These are phyloP conservation scores for Dasyprocta punctata DNA, from an alignment of 2,113 vertebrate genomes.

Conservation along the genomic window DNA sequence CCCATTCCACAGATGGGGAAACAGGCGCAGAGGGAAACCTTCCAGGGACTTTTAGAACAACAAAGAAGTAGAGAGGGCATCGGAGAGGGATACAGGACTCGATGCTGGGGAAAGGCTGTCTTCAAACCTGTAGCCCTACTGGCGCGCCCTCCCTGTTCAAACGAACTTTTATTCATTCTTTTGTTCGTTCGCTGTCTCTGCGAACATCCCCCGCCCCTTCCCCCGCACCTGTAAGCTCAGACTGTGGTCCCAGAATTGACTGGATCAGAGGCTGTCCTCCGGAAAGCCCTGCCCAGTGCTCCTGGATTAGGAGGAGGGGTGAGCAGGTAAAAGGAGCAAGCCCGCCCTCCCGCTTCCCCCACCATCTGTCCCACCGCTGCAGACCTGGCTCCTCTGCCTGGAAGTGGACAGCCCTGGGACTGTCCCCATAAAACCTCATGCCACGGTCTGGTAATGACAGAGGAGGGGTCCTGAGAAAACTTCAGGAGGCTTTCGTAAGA, in stretches of 20 bases:
- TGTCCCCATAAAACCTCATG: neutral
- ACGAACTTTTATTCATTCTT: neutral
- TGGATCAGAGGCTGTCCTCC: neutral
- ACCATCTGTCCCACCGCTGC: neutral
- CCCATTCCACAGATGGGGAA: neutral
- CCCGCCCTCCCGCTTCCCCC: rapidly evolving
- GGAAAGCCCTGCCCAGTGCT: neutral
- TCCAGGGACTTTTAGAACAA: neutral
- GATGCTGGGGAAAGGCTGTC: neutral
- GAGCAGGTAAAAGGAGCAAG: neutral
- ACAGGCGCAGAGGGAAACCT: neutral
- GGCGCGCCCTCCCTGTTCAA: neutral
- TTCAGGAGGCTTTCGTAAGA: neutral
- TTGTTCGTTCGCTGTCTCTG: neutral
- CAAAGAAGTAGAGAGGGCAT: neutral
- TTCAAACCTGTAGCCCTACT: neutral
- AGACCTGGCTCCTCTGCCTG: neutral
- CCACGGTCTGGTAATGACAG: neutral
- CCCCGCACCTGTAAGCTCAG: neutral
- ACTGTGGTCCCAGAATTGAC: neutral
- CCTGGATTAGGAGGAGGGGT: no score
- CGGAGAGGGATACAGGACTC: neutral
- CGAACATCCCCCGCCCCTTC: neutral
- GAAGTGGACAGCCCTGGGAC: neutral
- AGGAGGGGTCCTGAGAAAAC: neutral